A percentile compares a stretch with the other conserved stretches of the same genome.
phyloP scores from a whole-genome alignment of 1,140 invertebrate genomes.

The Gonatopus flavifemur region DNA sequence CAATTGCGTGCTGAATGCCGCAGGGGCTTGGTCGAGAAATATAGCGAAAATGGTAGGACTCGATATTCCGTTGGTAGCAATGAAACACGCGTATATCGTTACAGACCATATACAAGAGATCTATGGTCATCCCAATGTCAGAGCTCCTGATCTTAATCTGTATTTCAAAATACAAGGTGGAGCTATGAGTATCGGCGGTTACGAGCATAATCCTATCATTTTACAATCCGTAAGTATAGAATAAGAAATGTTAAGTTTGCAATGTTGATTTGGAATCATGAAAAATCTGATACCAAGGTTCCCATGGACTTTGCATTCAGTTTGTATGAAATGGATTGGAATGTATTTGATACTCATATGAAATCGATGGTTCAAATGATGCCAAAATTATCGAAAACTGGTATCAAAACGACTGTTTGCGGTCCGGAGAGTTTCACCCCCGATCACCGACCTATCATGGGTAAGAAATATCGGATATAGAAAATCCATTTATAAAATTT shows the following conservation, averaged over 20 bases:
- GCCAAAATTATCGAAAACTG: slow-evolving; percentile 71
- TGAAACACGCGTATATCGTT: slow-evolving; percentile 88
- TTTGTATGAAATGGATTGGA: slow-evolving; percentile 84
- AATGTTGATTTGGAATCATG: too few relatives aligned
- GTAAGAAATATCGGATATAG: too few relatives aligned
- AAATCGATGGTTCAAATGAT: slow-evolving; percentile 72
- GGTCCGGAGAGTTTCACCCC: slow-evolving; percentile 88
- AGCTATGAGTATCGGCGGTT: slow-evolving; percentile 80
- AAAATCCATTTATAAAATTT: slow-evolving; percentile 6
- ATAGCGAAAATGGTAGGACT: slow-evolving; percentile 72
- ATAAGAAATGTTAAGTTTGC: neutral
- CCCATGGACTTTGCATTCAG: slow-evolving; percentile 77
- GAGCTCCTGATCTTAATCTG: slow-evolving; percentile 82
- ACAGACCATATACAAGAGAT: slow-evolving; percentile 75
- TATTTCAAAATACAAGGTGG: slow-evolving; percentile 85
- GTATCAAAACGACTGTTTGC: slow-evolving; percentile 83
- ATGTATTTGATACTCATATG: slow-evolving; percentile 76
- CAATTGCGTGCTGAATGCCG: slow-evolving; percentile 73
- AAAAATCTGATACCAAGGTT: slow-evolving; percentile 63
- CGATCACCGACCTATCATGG: slow-evolving; percentile 86
- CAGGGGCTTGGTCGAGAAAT: slow-evolving; percentile 78
- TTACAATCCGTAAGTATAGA: slow-evolving; percentile 66
- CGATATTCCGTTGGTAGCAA: slow-evolving; percentile 73
- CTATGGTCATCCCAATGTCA: slow-evolving; percentile 74
- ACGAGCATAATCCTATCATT: slow-evolving; percentile 81